These are phyloP conservation scores for Jaculus jaculus DNA, from an alignment of 2,113 vertebrate genomes.

Conservation along the genomic window DNA sequence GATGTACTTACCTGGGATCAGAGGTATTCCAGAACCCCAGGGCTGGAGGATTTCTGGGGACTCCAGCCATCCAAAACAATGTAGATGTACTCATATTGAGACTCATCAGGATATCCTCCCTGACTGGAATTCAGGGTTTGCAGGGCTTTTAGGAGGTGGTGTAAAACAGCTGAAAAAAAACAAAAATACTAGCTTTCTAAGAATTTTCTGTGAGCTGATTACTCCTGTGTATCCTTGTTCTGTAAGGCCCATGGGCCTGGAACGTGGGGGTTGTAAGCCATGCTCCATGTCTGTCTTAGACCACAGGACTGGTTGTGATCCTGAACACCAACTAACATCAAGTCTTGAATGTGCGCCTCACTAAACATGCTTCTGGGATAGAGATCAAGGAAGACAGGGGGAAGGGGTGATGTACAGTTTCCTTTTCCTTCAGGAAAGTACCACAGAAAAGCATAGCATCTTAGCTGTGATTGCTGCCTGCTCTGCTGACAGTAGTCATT, in stretches of 20 bases:
- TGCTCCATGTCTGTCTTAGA: not conserved
- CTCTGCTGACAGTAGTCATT: rapidly evolving
- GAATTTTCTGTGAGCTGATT: not conserved
- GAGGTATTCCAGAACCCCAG: not conserved
- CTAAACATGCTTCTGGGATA: rapidly evolving
- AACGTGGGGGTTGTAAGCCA: too few species aligned
- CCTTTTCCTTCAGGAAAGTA: rapidly evolving
- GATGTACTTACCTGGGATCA: not conserved
- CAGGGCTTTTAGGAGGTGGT: not conserved
- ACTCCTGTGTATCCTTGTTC: not conserved
- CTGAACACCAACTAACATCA: rapidly evolving
- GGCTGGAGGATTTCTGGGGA: not conserved
- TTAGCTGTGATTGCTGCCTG: rapidly evolving
- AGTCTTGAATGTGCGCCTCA: rapidly evolving
- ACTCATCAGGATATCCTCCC: not conserved
- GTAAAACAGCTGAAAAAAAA: not conserved
- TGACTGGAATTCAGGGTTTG: rapidly evolving
- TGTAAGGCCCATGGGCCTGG: not conserved
- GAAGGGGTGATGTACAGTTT: rapidly evolving
- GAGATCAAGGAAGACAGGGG: too few species aligned
- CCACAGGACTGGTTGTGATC: not conserved
- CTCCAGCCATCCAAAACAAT: rapidly evolving
- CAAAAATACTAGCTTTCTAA: rapidly evolving
- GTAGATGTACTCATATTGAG: not conserved
- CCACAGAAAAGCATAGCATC: rapidly evolving